A percentile compares a stretch with the other conserved stretches of the same genome.
phyloP scores from a whole-genome alignment of 2,797 vertebrate genomes.

The Coilia nasus region DNA sequence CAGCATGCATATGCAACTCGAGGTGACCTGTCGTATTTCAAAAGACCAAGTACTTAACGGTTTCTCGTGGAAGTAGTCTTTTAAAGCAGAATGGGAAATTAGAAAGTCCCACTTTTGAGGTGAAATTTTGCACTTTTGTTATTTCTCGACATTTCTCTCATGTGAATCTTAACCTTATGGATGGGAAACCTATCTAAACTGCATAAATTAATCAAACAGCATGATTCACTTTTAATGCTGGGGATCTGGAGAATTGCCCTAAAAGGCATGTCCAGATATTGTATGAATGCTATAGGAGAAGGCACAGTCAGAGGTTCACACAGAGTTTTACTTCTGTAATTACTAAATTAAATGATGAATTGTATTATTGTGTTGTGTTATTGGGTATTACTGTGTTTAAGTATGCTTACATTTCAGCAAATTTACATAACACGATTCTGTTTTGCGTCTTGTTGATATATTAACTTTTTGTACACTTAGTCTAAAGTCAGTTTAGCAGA shows the following conservation, averaged over 20 bases:
- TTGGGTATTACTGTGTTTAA: neutral
- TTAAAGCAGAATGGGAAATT: constrained; percentile 65
- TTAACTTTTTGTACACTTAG: neutral
- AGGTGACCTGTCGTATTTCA: too few species aligned
- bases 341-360: too few species aligned
- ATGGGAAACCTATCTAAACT: neutral
- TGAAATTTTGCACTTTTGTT: neutral
- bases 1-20: too few species aligned
- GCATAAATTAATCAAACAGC: neutral
- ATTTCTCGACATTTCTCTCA: neutral
- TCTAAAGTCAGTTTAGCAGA: neutral
- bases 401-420: neutral
- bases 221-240: neutral
- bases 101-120: constrained; percentile 30
- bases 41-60: too few species aligned
- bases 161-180: neutral
- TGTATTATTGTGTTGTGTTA: too few species aligned
- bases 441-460: neutral
- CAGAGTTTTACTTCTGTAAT: too few species aligned
- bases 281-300: neutral
- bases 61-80: too few species aligned
- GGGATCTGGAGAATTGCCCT: neutral
- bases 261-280: neutral
- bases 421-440: neutral
- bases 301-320: neutral